A percentile compares a stretch with the other conserved stretches of the same genome.
Evolutionary conservation across 2,797 vertebrate genomes (phyloP).

Genomic region (Premnoplex brunnescens): DNA sequence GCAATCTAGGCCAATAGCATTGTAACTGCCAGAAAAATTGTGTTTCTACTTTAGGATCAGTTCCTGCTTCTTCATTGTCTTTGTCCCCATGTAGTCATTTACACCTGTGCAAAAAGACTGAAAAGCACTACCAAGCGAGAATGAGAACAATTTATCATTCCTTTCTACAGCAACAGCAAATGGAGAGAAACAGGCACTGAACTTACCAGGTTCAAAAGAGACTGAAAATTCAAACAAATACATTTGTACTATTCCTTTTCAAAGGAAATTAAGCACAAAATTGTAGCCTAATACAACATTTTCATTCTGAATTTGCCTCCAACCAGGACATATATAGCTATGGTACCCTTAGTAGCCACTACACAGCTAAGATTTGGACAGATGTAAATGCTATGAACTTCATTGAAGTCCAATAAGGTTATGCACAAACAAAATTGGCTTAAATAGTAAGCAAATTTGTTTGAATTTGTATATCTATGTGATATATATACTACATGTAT

Average conservation of each 20-base stretch:
- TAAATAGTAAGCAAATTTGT: not conserved
- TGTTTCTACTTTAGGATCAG: not conserved
- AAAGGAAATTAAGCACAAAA: not conserved
- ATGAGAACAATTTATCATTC: conserved; percentile 30
- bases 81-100: conserved; percentile 1
- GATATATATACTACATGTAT: not conserved
- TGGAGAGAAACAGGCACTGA: not conserved
- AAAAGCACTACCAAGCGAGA: not conserved
- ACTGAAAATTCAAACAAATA: not conserved
- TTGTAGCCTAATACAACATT: not conserved
- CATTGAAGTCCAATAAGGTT: not conserved
- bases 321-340: not conserved
- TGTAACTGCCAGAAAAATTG: not conserved
- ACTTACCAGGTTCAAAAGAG: not conserved
- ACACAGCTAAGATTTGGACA: not conserved
- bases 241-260: not conserved
- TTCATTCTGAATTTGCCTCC: not conserved
- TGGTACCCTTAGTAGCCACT: not conserved
- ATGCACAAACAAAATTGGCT: not conserved
- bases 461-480: not conserved
- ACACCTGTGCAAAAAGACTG: conserved; percentile 33
- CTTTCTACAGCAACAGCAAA: not conserved
- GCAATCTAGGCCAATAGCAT: not conserved
- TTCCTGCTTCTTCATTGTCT: not conserved
- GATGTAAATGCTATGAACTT: not conserved